phyloP scores from a whole-genome alignment of 1,140 invertebrate genomes.

The Lineus longissimus region DNA sequence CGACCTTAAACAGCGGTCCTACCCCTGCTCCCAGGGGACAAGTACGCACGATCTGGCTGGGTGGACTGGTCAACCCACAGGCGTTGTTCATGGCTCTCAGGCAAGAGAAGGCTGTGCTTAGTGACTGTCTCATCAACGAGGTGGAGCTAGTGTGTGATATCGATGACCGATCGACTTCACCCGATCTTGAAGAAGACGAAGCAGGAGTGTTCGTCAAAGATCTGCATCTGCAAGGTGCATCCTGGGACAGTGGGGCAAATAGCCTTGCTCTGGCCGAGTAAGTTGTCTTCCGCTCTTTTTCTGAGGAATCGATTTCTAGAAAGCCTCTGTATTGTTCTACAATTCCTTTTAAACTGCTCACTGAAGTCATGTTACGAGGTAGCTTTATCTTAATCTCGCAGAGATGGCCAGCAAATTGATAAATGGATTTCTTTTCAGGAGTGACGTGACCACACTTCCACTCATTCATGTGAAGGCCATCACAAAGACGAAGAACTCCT shows the following conservation, averaged over 20 bases:
- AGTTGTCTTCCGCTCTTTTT: slow-evolving; percentile 9
- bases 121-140: slow-evolving; percentile 30
- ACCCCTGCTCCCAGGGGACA: slow-evolving; percentile 33
- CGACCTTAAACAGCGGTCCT: slow-evolving; percentile 32
- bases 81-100: slow-evolving; percentile 38
- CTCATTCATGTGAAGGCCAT: slow-evolving; percentile 11
- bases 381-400: slow-evolving; percentile 9
- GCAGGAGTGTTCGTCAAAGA: slow-evolving; percentile 40
- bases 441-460: slow-evolving; percentile 11
- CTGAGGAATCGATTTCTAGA: background rate
- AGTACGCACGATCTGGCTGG: slow-evolving; percentile 43
- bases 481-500: slow-evolving; percentile 14
- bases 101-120: slow-evolving; percentile 47
- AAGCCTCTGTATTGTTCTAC: background rate
- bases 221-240: slow-evolving; percentile 38
- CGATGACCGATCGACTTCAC: slow-evolving; percentile 25
- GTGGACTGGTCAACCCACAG: slow-evolving; percentile 47
- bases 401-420: slow-evolving; percentile 20
- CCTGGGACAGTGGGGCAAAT: slow-evolving; percentile 39
- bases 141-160: slow-evolving; percentile 37
- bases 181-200: slow-evolving; percentile 39
- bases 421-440: slow-evolving; percentile 22
- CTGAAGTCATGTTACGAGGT: background rate
- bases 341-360: background rate
- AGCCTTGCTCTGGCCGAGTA: slow-evolving; percentile 29